Conservation (phyloP, 2,888 invertebrate species). For the Steinernema carpocapsae region DNA sequence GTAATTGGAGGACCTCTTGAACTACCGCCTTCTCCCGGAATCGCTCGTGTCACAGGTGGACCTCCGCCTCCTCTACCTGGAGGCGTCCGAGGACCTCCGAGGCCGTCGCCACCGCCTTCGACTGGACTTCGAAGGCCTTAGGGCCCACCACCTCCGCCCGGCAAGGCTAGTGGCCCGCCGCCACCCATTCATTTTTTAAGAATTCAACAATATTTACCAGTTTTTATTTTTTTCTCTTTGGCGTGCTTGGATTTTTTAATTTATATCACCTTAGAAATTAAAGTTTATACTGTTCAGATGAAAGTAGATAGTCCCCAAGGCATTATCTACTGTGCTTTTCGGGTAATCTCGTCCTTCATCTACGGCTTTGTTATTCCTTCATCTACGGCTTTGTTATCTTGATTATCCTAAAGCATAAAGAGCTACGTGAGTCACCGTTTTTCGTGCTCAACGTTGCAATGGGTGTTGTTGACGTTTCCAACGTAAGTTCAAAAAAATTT, state of each 20-base stretch:
- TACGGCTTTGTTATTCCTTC: not conserved
- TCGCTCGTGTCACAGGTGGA: slow-evolving; percentile 70
- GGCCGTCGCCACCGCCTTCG: slow-evolving; percentile 72
- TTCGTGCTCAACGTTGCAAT: not conserved
- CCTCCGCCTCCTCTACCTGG: slow-evolving; percentile 71
- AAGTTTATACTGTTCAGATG: no score
- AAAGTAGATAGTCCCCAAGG: no score
- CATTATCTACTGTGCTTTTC: no score
- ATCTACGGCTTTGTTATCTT: not conserved
- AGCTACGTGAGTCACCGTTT: not conserved
- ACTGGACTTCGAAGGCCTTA: slow-evolving; percentile 50
- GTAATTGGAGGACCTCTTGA: slow-evolving; percentile 65
- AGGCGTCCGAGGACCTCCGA: slow-evolving; percentile 70
- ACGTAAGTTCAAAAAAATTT: not conserved
- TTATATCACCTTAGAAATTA: no score
- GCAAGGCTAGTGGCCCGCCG: slow-evolving; percentile 14
- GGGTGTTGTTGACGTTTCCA: not conserved
- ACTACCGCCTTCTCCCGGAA: slow-evolving; percentile 74
- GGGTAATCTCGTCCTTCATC: not conserved
- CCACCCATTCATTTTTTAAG: no score
- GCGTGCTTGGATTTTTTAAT: no score
- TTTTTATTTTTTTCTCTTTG: no score
- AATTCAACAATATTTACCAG: no score
- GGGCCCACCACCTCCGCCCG: slow-evolving; percentile 37
- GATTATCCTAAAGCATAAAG: not conserved